Evolutionary conservation across 2,888 invertebrate species (phyloP), one percentile per base, ranked within the genome.

Genomic region (Keiferia lycopersicella): DNA sequence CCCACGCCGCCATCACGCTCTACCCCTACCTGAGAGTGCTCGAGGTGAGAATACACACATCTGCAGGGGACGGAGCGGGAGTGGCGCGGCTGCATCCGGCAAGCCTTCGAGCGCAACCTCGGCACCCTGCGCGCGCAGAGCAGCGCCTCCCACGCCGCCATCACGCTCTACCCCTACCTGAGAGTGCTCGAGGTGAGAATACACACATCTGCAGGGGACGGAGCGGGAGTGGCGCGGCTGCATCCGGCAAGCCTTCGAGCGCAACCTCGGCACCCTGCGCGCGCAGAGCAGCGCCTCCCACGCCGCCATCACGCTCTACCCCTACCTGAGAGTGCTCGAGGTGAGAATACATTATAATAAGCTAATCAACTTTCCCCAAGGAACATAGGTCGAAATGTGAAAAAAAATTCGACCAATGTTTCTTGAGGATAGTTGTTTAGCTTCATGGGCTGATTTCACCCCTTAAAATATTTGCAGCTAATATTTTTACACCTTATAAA

Each of bases 1-100:
- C 92, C 0, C 92, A 93, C 65, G 86, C 87, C 18, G 92, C 92
- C 60, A 92, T 95, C 73, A 93, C 93, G 18, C 85, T 95, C n/a
- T 93, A 94, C 75, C 96, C 97, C 0, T 97, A 95, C 79, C 87
- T 97, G 8, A 93, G 93, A 71, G 92, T 94, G 0, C 82, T 97
- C 64, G 88, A 93, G 69, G 91, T 92, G 61, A 75, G 85, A 74
- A 34, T 34, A 34, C 7, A 26, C 6, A n/a, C n/a, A n/a, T n/a
- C 83, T 97, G 10, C 78, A 89, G 11, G 92, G 93, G 45, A 88
- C 95, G 3, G 94, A 96, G 73, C 84, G 87, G 7, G 87, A 88
- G 61, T 98, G 97, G 97, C 93, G 93, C 61, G 80, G 83, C 10
- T 88, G 92, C 50, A 94, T 96, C 22, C 78, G 82, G 0, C 86